Evolutionary conservation across 2,888 invertebrate species (phyloP), one percentile per base, ranked within the genome.

Genomic region (Polietes domitor): DNA sequence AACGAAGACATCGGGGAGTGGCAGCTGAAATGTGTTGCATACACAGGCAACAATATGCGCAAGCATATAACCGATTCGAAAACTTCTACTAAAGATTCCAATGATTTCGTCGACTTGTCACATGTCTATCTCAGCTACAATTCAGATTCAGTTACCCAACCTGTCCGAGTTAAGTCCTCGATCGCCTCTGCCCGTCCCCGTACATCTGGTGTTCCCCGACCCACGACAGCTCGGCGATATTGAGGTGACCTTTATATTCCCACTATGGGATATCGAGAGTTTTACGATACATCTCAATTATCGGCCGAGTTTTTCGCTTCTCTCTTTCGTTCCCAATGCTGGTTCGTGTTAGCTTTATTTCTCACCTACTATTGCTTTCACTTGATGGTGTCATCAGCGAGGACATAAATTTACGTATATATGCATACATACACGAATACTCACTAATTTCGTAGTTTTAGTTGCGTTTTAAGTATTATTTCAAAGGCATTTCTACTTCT

Each of bases 1-100:
- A 99, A 98, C 93, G 98, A 98, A 92, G 99, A 99, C 89, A 97
- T 98, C 41, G 99, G 99, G 41, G 99, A 99, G 92, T 99, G 99
- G 97, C 98, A 99, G 91, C 94, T 99, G 63, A 96, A 96, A 91
- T 99, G 99, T 92, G 98, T 99, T 7, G 99, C 99, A 0, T 99
- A 99, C 92, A 98, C 99, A 7, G 99, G 99, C 0, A 99, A 99
- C 93, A 99, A 99, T 91, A 99, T 99, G 98, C 94, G 96, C 81
- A 96, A 97, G 90, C 94, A 94, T 87, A 92, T 93, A 53, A 88
- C 91, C 21, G 91, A 93, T 47, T 88, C 92, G 76, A 91, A 92
- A 82, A 88, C 90, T 15, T 89, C 88, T 70, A 88, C 89, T 26
- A 93, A 92, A 87, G 92, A 93, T 93, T 92, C 93, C 74, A 79